phyloP scores from a whole-genome alignment of 2,797 vertebrate genomes.

The Pseudochirops corinnae region DNA sequence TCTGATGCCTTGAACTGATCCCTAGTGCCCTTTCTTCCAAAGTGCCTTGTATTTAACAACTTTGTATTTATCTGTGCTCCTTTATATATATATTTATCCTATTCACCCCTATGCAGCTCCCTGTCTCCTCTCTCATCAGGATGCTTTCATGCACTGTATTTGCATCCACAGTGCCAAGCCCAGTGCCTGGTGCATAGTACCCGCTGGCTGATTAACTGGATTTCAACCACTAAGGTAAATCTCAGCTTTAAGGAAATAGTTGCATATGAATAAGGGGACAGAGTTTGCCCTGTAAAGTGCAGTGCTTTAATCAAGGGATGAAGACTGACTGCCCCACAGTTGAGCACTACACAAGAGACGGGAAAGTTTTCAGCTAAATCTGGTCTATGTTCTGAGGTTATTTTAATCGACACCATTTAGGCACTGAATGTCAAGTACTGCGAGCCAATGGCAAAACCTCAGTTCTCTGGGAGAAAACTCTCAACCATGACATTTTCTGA shows the following conservation, averaged over 20 bases:
- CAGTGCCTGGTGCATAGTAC: neutral
- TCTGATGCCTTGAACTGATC: neutral
- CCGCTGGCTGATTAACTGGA: neutral
- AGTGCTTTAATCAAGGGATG: slow-evolving; percentile 44
- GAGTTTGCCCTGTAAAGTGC: neutral
- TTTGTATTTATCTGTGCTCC: neutral
- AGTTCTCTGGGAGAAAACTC: neutral
- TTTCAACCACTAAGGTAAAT: slow-evolving; percentile 33
- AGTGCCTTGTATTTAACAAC: neutral
- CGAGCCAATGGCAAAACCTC: slow-evolving; percentile 38
- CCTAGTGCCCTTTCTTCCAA: neutral
- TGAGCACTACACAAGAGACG: neutral
- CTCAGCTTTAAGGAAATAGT: neutral
- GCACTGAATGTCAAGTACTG: neutral
- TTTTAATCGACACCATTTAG: slow-evolving; percentile 29
- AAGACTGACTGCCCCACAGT: slow-evolving; percentile 35
- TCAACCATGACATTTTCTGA: neutral
- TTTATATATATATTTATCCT: neutral
- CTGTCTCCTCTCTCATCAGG: neutral
- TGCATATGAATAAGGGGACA: neutral
- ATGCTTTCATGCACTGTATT: neutral
- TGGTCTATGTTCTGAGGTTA: slow-evolving; percentile 32
- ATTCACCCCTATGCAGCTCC: neutral
- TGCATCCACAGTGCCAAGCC: neutral
- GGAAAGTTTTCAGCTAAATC: slow-evolving; percentile 48